phyloP scores from a whole-genome alignment of 1,140 invertebrate species.

The Mycetomoellerius zeteki region DNA sequence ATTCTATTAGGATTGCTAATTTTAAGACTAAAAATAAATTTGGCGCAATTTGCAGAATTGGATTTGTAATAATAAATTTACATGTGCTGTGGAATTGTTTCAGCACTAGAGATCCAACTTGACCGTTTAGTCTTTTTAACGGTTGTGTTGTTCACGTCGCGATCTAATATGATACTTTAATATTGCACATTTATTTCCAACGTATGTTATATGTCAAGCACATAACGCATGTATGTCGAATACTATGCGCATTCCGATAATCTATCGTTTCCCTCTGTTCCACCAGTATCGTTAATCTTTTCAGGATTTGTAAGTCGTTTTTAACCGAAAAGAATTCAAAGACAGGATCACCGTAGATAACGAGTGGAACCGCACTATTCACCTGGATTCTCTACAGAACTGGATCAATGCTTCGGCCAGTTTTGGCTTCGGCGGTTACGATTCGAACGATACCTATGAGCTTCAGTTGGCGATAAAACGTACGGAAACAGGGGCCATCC shows the following conservation, averaged over 20 bases:
- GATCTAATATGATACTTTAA: no score
- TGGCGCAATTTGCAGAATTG: no score
- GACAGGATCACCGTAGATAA: slow-evolving; percentile 35
- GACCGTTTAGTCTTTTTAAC: no score
- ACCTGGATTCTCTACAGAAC: slow-evolving; percentile 48
- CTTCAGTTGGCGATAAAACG: slow-evolving; percentile 61
- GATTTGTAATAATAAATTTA: no score
- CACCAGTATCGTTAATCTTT: slow-evolving; percentile 23
- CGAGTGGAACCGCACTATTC: slow-evolving; percentile 30
- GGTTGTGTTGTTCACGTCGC: no score
- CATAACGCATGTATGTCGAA: neutral
- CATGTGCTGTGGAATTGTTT: no score
- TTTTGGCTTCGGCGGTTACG: slow-evolving; percentile 40
- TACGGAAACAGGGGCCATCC: slow-evolving; percentile 70
- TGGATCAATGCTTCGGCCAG: slow-evolving; percentile 55
- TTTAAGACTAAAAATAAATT: no score
- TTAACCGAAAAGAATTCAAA: slow-evolving; percentile 42
- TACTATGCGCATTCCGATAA: neutral
- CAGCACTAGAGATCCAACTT: no score
- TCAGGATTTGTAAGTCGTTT: slow-evolving; percentile 19
- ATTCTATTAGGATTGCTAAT: no score
- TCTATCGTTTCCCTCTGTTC: neutral
- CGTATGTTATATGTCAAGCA: neutral
- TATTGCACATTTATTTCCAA: neutral
- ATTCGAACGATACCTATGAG: slow-evolving; percentile 53